Evolutionary conservation across 1,140 invertebrate species (phyloP).

Genomic region (Plectrocnemia conspersa): DNA sequence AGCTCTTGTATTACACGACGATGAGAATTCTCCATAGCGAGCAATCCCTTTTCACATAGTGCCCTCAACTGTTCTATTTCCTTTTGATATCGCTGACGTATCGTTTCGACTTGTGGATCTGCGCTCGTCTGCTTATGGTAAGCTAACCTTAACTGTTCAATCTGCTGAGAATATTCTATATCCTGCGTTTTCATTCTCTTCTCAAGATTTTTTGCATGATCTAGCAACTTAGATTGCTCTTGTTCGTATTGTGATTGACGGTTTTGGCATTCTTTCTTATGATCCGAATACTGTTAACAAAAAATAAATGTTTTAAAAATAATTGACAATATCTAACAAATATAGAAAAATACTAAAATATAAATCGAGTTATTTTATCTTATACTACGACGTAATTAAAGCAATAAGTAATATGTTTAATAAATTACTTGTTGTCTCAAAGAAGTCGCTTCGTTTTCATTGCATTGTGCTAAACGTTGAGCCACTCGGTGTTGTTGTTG

Average conservation of each 20-base stretch:
- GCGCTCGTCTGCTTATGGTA: slow-evolving; percentile 55
- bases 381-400: no score
- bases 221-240: slow-evolving; percentile 48
- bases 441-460: slow-evolving; percentile 26
- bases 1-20: slow-evolving; percentile 77
- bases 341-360: slow-evolving; percentile 8
- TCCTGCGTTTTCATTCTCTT: slow-evolving; percentile 65
- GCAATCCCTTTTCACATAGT: slow-evolving; percentile 79
- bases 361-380: no score
- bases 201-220: slow-evolving; percentile 63
- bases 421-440: slow-evolving; percentile 29
- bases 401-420: no score
- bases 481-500: slow-evolving; percentile 30
- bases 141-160: slow-evolving; percentile 66
- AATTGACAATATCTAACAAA: slow-evolving; percentile 1
- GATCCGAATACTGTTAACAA: slow-evolving; percentile 30
- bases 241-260: slow-evolving; percentile 41
- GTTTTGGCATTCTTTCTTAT: slow-evolving; percentile 29
- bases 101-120: slow-evolving; percentile 62
- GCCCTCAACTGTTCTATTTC: slow-evolving; percentile 82
- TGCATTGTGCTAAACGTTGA: slow-evolving; percentile 19
- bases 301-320: no score
- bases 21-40: slow-evolving; percentile 85
- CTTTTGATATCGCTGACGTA: slow-evolving; percentile 72
- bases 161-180: slow-evolving; percentile 70